phyloP scores from a whole-genome alignment of 1,140 invertebrate species.

The Hyles euphorbiae region DNA sequence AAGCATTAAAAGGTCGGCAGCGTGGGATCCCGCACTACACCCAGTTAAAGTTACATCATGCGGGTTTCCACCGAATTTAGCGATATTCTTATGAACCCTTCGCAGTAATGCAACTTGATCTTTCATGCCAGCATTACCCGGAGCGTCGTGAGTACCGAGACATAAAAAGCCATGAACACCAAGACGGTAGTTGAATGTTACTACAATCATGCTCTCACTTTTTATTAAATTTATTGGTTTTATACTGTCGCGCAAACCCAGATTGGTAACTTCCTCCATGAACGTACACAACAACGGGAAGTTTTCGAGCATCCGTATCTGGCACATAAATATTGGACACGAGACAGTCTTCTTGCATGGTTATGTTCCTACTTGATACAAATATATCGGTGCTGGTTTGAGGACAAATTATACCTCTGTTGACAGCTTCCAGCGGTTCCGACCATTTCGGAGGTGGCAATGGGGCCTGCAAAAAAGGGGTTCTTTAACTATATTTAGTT shows the following conservation, averaged over 20 bases:
- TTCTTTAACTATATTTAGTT: too few species aligned
- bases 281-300: constrained; percentile 11
- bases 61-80: constrained; percentile 18
- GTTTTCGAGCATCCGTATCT: constrained; percentile 11
- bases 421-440: constrained; percentile 21
- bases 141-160: not conserved
- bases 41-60: constrained; percentile 10
- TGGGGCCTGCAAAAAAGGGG: constrained; percentile 27
- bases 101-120: constrained; percentile 16
- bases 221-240: not conserved
- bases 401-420: constrained; percentile 29
- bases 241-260: constrained; percentile 9
- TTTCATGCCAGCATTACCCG: constrained; percentile 6
- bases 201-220: constrained; percentile 3
- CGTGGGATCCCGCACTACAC: constrained; percentile 18
- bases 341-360: constrained; percentile 10
- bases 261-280: constrained; percentile 16
- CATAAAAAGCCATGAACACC: constrained; percentile 10
- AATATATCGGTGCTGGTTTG: constrained; percentile 10
- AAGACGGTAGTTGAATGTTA: constrained; percentile 13
- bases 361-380: not conserved
- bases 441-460: constrained; percentile 24
- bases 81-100: constrained; percentile 18
- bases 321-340: constrained; percentile 12
- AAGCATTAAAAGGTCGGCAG: constrained; percentile 12